Evolutionary conservation across 2,797 vertebrate species (phyloP), one percentile per base, ranked within the genome.

Genomic region (Epinephelus awoara): DNA sequence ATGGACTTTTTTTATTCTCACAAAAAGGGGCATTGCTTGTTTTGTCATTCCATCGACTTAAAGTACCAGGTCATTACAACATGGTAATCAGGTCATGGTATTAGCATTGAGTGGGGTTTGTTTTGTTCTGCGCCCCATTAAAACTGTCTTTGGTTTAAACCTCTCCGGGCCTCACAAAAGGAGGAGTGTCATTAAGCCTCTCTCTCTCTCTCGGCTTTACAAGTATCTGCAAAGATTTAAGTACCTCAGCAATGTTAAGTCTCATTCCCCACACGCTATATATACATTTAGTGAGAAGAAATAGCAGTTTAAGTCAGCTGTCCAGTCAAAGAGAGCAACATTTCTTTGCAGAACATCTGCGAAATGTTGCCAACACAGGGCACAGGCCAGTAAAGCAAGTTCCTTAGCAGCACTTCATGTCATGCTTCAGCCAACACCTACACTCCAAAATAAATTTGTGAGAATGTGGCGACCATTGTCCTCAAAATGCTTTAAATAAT

Each of bases 201-300:
- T 70, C 68, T 23, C 68, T 23, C 23, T 61, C 47, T 69, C 51
- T 62, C 71, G 46, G 71, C 49, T 86, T 84, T 79, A 51, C 68
- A 23, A 51, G 82, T 79, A 72, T 85, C 64, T 84, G 59, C 46
- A 77, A 81, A 82, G 40, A 74, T 80, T 73, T 84, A 90, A 89
- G 80, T 38, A 58, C 59, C 77, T 83, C 80, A 81, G 82, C 72
- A 85, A 86, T 88, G 84, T 88, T 83, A 84, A 87, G 77, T 84
- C 70, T 70, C 66, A 21, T 52, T 72, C 59, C 49, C 34, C 79
- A 50, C 21, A 64, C 21, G 29, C 17, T 72, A 34, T 58, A 42
- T 73, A 65, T 73, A 80, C 40, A 64, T 67, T 64, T 27, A 34
- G 19, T 27, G 23, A 69, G 61, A 52, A 25, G 46, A 77, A 83